Base-by-base conservation (phyloP, 2,888 invertebrate genomes). In the Acleris laterana region DNA sequence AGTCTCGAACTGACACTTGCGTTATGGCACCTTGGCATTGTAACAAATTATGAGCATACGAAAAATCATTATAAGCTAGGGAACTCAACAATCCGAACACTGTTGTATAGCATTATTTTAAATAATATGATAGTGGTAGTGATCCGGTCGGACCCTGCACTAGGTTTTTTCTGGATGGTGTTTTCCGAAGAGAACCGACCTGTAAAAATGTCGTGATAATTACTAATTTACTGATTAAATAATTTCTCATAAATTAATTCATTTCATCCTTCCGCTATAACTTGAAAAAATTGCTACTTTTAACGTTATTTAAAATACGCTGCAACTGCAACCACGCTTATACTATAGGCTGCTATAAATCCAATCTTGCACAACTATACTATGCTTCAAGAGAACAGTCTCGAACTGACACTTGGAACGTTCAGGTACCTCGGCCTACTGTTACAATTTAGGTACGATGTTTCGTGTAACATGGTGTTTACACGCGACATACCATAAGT, bases 291-390 rank as follows among this genome's bases (percentile, higher is more conserved):
- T 25, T 5, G 5, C 22, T 1, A 25, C 19, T 4, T 6, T 32
- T 9, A 32, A 9, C 2, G 32, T 9, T 32, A 0, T 32, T 9
- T 9, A 32, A 32, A 32, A 32, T 25, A 25, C 57, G 51, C 55
- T 50, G 3, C 6, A 19, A 66, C 46, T 32, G 20, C 13, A n/a
- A 46, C 66, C 61, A 51, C 17, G 42, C 61, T n/a, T 38, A 17
- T 7, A 11, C 46, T 32, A 32, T 32, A 32, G 6, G 25, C 7
- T 16, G 32, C 49, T 22, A 60, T 56, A 68, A 48, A 58, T 20
- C 55, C 5, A 55, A 38, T n/a, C 68, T 68, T 61, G 49, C 64
- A 38, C 68, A 68, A 68, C 57, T 52, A 19, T 32, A 19, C 48
- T 16, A 58, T 9, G 32, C 32, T 32, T 9, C 7, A 2, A 28